Percentiles rank a stretch among this genome's conserved stretches.
phyloP scores from a whole-genome alignment of 2,888 invertebrate genomes.

The Tipula unca region DNA sequence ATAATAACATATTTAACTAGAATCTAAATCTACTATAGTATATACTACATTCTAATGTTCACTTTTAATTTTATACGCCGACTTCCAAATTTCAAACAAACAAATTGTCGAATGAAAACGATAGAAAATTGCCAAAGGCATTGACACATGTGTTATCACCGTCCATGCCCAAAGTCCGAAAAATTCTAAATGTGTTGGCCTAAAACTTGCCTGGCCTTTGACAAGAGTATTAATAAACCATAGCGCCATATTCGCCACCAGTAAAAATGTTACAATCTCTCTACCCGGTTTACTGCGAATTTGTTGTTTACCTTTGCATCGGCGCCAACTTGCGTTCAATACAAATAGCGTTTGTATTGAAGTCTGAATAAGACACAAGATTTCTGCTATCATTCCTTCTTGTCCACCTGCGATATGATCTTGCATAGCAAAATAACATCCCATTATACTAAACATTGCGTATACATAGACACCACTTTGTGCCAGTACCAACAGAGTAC shows the following conservation, averaged over 20 bases:
- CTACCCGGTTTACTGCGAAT: constrained; percentile 70
- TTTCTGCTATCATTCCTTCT: constrained; percentile 61
- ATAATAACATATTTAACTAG: neutral
- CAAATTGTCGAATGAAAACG: constrained; percentile 88
- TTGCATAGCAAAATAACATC: constrained; percentile 40
- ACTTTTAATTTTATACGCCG: constrained; percentile 66
- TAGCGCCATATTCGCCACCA: constrained; percentile 74
- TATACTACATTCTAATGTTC: constrained; percentile 10
- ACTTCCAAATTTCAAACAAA: constrained; percentile 87
- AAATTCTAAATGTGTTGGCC: constrained; percentile 72
- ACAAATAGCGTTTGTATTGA: constrained; percentile 73
- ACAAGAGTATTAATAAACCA: constrained; percentile 82
- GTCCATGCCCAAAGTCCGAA: constrained; percentile 88
- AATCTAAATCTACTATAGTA: neutral
- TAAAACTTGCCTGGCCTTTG: constrained; percentile 72
- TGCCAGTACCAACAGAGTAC: constrained; percentile 73
- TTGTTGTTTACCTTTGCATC: constrained; percentile 62
- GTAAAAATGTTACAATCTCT: constrained; percentile 75
- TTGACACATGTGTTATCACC: constrained; percentile 80
- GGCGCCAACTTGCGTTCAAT: constrained; percentile 62
- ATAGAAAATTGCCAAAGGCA: constrained; percentile 84
- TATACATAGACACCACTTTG: constrained; percentile 84
- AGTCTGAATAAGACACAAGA: constrained; percentile 67
- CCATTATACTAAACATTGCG: constrained; percentile 79
- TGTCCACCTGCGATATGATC: constrained; percentile 44